Base-by-base conservation (phyloP, 53 echinoderm and acorn worm genomes). In the Echinometra lucunter region DNA sequence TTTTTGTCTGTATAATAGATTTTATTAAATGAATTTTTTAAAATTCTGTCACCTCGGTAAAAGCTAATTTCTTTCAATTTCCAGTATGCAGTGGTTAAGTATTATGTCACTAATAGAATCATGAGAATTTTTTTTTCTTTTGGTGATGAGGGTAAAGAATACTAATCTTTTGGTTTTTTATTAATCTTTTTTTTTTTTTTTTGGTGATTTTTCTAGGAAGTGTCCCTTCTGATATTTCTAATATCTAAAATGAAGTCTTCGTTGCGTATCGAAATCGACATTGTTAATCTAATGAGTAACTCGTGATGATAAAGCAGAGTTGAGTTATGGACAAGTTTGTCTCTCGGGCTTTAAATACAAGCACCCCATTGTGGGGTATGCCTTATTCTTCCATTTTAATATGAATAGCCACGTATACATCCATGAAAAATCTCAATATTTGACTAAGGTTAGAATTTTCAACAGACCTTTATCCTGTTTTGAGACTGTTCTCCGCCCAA, bases 391-490 rank as follows among this genome's bases (percentile, higher is more conserved):
- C 63, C 19, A 15, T 78, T 15, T 35, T 17, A 74, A 0, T 74
- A 15, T 13, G 35, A 40, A 78, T 40, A 78, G 38, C 78, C 40
- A 85, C 13, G 49, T 85, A 47, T 49, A 85, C 27, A 85, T 30
- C n/a, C n/a, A n/a, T n/a, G n/a, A n/a, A n/a, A n/a, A n/a, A n/a
- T n/a, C 85, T 49, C 28, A 85, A n/a, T 27, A 12, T 47, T 85
- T 85, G 85, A 85, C 47, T 85, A 25, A 4, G 85, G 49, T 85
- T 85, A 85, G 49, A 49, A n/a, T 13, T 47, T 45, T 45, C 49
- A 49, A 12, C 47, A 49, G 45, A 85, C 85, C 28, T 53, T 85
- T 85, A 12, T 49, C 53, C 19, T n/a, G 49, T 53, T 49, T 17
- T 49, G 28, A 85, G n/a, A 47, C 30, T 47, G 11, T 28, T 49